A percentile compares a stretch with the other conserved stretches of the same genome.
These are phyloP conservation scores for Tetraneura akinire DNA, from an alignment of 1,140 invertebrate species.

Conservation along the genomic window DNA sequence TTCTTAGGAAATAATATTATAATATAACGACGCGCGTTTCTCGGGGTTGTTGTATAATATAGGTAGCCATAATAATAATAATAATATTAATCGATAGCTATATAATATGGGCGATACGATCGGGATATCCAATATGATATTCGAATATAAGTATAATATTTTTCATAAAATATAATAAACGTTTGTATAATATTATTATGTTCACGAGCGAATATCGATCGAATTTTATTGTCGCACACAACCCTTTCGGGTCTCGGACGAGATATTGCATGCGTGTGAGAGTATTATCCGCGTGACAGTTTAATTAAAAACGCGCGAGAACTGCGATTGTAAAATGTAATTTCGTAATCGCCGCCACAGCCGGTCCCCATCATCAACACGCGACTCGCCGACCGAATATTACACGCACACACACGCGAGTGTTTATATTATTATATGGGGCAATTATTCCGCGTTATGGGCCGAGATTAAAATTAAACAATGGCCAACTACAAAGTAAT, in stretches of 20 bases:
- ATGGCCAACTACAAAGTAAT: conserved; percentile 32
- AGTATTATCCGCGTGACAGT: conserved; percentile 40
- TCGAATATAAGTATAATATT: too few species aligned
- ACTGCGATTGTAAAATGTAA: conserved; percentile 30
- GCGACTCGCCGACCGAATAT: conserved; percentile 11
- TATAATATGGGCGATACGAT: neutral
- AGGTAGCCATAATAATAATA: neutral
- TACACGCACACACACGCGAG: neutral
- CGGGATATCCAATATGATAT: neutral
- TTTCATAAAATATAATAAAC: neutral
- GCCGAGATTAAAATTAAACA: conserved; percentile 32
- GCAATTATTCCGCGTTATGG: conserved; percentile 36
- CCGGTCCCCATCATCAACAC: conserved; percentile 34
- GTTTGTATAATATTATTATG: neutral
- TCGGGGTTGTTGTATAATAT: too few species aligned
- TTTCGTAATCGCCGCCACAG: conserved; percentile 29
- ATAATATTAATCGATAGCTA: neutral
- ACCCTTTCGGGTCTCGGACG: conserved; percentile 14
- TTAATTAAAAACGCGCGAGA: conserved; percentile 44
- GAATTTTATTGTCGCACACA: conserved; percentile 29
- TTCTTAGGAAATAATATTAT: too few species aligned
- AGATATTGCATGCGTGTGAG: neutral
- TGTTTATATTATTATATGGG: conserved; percentile 21
- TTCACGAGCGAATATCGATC: neutral
- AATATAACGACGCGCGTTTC: too few species aligned